Evolutionary conservation across 2,888 invertebrate species (phyloP), one percentile per base, ranked within the genome.

Genomic region (Coelinius sp.): DNA sequence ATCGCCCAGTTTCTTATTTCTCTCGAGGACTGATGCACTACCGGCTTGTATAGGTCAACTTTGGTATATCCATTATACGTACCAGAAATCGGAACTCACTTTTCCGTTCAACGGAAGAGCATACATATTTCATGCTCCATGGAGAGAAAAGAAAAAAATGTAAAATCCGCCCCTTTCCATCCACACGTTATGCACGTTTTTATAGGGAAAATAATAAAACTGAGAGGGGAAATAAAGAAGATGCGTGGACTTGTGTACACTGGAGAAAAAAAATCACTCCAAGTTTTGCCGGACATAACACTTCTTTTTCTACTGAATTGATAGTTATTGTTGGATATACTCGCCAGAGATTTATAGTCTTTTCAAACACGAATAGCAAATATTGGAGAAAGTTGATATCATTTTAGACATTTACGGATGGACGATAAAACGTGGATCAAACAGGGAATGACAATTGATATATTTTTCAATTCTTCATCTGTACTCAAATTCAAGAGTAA

Each of bases 81-180:
- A 49, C 12, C 38, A n/a, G 24, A 72, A 70, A 77, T 76, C 73
- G 71, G 73, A 80, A 78, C 75, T 75, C 71, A 71, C 74, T 77
- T 75, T 62, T 53, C 68, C 73, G 73, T 74, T 73, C 75, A 77
- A 76, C 79, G 76, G 76, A 78, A 79, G 78, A 78, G 75, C 79
- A 82, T 82, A 84, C 84, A 85, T 84, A 84, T 84, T 84, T 84
- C 81, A 84, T 82, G 78, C 27, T 25, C 25, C 24, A 63, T 38
- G 52, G 49, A 46, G 59, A 63, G 56, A 52, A 49, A 35, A 38
- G 38, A 38, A 69, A 31, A 22, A 63, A 70, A 41, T n/a, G 24
- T 6, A 8, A 14, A 64, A 64, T n/a, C 12, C 25, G 2, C 20
- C 8, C 4, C 27, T 22, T 14, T 24, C n/a, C 7, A 6, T 3